phyloP scores from a whole-genome alignment of 2,797 vertebrate genomes.

The Amblyraja radiata region DNA sequence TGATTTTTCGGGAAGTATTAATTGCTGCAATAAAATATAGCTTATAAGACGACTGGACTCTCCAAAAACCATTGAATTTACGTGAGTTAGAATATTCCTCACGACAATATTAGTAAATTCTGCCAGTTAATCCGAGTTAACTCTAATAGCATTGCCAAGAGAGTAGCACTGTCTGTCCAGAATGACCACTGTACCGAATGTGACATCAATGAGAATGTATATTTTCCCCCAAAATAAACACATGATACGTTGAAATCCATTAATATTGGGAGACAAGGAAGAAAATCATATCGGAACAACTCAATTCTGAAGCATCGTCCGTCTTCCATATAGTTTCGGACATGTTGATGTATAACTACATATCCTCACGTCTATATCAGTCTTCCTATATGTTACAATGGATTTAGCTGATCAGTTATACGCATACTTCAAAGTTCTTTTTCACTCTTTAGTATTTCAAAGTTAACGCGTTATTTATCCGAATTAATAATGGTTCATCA shows the following conservation, averaged over 20 bases:
- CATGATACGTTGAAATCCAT: conserved; percentile 3
- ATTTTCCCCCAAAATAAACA: background rate
- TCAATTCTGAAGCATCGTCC: background rate
- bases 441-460: conserved; percentile 20
- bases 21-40: background rate
- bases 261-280: background rate
- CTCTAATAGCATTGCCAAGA: background rate
- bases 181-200: background rate
- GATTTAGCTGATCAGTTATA: background rate
- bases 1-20: background rate
- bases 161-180: background rate
- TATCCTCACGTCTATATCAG: background rate
- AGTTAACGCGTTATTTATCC: conserved; percentile 2
- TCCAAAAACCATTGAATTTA: background rate
- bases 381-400: background rate
- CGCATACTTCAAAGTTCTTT: background rate
- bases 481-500: conserved; percentile 33
- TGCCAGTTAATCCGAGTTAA: background rate
- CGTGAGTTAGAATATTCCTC: background rate
- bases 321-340: background rate
- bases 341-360: background rate
- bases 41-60: background rate
- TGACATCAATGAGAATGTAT: background rate
- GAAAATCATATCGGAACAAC: background rate
- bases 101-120: conserved; percentile 8